These are phyloP conservation scores for Peromyscus attwateri DNA, from an alignment of 2,797 vertebrate species.

Conservation along the genomic window DNA sequence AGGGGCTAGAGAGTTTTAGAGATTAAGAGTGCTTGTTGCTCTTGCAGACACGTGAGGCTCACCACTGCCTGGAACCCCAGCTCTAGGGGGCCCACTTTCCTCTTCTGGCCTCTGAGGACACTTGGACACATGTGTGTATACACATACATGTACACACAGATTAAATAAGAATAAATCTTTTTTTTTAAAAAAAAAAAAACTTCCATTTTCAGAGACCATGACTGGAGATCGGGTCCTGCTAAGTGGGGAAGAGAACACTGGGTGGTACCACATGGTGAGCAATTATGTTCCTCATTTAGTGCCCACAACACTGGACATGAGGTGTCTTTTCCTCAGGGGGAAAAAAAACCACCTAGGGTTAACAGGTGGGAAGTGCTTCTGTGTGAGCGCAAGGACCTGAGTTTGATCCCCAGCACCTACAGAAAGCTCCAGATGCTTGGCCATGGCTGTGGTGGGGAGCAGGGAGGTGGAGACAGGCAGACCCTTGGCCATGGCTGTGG, in stretches of 20 bases:
- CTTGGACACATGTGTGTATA: not conserved
- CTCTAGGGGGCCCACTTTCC: not conserved
- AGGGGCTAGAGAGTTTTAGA: not conserved
- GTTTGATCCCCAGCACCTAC: too few relatives aligned
- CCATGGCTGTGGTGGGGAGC: too few relatives aligned
- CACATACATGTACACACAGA: not conserved
- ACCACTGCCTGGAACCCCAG: not conserved
- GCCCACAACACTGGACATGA: not conserved
- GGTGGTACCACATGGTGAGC: not conserved
- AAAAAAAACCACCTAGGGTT: not conserved
- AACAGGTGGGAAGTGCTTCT: not conserved
- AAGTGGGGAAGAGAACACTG: too few relatives aligned
- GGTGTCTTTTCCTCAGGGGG: not conserved
- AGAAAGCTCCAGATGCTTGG: not conserved
- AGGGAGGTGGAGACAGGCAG: too few relatives aligned
- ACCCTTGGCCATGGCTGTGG: too few relatives aligned
- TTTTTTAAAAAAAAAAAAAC: not conserved
- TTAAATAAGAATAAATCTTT: not conserved
- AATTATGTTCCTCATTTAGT: not conserved
- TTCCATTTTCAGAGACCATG: not conserved
- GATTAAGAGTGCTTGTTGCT: not conserved
- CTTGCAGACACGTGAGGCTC: not conserved
- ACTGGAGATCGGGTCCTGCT: not conserved
- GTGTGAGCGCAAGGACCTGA: not conserved
- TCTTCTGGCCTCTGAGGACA: not conserved